Evolutionary conservation across 2,797 vertebrate species (phyloP), one percentile per base, ranked within the genome.

Genomic region (Myripristis jacobus): DNA sequence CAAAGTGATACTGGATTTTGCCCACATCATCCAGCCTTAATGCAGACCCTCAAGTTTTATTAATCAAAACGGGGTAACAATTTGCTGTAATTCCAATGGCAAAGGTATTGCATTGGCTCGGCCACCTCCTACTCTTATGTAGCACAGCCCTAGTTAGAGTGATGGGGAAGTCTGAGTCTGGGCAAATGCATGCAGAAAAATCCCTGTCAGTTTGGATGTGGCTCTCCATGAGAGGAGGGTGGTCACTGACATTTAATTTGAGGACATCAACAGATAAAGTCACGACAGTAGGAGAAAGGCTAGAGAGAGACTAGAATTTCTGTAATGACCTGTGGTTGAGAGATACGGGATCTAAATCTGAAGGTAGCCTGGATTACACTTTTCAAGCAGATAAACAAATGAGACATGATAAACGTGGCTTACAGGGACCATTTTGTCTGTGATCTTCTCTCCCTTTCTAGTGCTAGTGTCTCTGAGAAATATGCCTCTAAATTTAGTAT

Each of bases 401-500:
- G 90, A 91, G 89, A 90, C 87, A 88, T 87, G 82, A 84, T 91
- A 91, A 91, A 91, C 85, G 82, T 46, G 81, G 83, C 90, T 86
- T 88, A 85, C 71, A 80, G 80, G 43, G 79, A 83, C 86, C 87
- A 83, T 88, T 89, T 87, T 82, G 84, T 88, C 86, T 87, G 79
- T 65, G 58, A 70, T 75, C 77, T 29, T 76, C 82, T 83, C 77
- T 77, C 62, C 9, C 75, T 74, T 85, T 87, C 58, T 71, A 71
- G 87, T 84, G 84, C 83, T 18, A 72, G 74, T 83, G 82, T 88
- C 89, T 91, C 87, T 88, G 87, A 87, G 84, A 90, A 91, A 93
- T 91, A 92, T 73, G 44, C 82, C 87, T 93, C 95, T 95, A 95
- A 95, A 95, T 96, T 96, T 96, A 96, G 95, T 91, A 91, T 88